These are phyloP conservation scores for Malurus cyaneus DNA, from an alignment of 2,113 vertebrate genomes.

Conservation along the genomic window DNA sequence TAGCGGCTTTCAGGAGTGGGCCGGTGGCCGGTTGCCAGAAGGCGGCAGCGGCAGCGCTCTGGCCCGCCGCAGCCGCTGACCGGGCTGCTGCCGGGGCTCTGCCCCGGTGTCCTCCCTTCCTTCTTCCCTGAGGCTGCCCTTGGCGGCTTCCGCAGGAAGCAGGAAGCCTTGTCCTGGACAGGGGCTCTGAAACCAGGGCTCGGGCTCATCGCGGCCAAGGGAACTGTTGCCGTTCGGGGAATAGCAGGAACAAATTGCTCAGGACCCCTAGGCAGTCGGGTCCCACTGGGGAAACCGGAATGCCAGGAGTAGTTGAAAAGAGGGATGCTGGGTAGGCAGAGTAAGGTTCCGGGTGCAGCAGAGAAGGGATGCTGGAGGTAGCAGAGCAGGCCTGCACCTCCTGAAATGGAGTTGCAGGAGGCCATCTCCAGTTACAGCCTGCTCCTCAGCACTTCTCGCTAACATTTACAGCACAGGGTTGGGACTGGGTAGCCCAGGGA, in stretches of 20 bases:
- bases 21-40: background rate
- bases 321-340: background rate
- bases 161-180: background rate
- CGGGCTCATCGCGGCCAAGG: background rate
- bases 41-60: background rate
- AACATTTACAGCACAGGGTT: background rate
- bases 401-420: background rate
- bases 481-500: background rate
- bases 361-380: background rate
- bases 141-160: background rate
- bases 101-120: background rate
- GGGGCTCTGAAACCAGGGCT: rapidly evolving
- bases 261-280: background rate
- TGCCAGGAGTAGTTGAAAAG: background rate
- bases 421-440: background rate
- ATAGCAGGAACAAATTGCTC: rapidly evolving
- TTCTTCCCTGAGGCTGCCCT: background rate
- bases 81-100: background rate
- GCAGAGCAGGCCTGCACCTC: background rate
- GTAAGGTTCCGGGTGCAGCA: rapidly evolving
- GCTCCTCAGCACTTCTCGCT: background rate
- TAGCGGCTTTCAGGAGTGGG: conserved; percentile 26
- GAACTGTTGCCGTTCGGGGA: rapidly evolving
- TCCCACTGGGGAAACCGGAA: background rate
- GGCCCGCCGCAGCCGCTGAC: background rate